Base-by-base conservation (phyloP, 2,888 invertebrate species). In the Chloroclysta siterata region DNA sequence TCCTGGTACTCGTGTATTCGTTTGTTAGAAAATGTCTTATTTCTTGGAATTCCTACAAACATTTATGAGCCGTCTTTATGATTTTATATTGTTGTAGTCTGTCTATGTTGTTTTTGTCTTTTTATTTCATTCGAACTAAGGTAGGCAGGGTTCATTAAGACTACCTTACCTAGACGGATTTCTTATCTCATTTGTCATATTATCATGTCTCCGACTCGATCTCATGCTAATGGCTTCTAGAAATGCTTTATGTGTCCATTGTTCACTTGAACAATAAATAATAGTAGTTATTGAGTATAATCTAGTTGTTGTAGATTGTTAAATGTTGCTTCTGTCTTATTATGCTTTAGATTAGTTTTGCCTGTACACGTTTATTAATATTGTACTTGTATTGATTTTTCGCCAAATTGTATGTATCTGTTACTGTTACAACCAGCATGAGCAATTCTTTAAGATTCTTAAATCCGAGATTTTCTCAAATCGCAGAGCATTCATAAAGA, bases 201-300 rank as follows among this genome's bases (percentile, higher is more conserved):
- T 22, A 47, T 65, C 44, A 60, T 53, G 53, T 50, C 48, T 28
- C 48, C 77, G 79, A 78, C 76, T 80, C 78, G 73, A 80, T 82
- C 83, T 82, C 82, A 80, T 84, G 85, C 82, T 85, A 87, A 89
- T 84, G 76, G 88, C 89, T 88, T 86, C 78, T 87, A 86, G 85
- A 85, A 86, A 83, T 85, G 89, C 85, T 90, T 89, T 89, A 88
- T 84, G 82, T 87, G 85, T 85, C 78, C 82, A 87, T 89, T 90
- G 90, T 90, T 83, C 51, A 7, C 80, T 76, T 82, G 78, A 82
- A 87, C 82, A 83, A 88, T 89, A 87, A 87, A 87, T 85, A 81
- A 82, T 80, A 50, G 60, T 60, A 29, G 50, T 33, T 39, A 52
- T 41, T 54, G 47, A 63, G 54, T 54, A 53, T 53, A 13, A 55